phyloP scores from a whole-genome alignment of 2,113 vertebrate species.

The Sylvilagus bachmani region DNA sequence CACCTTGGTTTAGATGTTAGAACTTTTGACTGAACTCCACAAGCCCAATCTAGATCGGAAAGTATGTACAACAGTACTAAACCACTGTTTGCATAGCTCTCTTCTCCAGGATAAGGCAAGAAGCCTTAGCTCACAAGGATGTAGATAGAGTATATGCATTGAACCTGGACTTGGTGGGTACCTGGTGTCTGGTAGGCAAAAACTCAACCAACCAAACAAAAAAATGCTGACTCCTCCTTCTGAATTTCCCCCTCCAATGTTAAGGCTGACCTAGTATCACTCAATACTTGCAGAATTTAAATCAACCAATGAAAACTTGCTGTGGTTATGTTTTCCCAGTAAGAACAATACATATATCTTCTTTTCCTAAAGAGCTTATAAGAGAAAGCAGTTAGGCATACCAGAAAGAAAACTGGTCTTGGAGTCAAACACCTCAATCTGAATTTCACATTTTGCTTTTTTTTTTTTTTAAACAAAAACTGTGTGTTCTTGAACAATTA shows the following conservation, averaged over 20 bases:
- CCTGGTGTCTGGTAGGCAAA: background rate
- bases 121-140: background rate
- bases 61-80: background rate
- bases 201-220: background rate
- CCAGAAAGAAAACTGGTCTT: conserved; percentile 33
- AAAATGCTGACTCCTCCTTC: background rate
- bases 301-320: conserved; percentile 7
- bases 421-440: conserved; percentile 21
- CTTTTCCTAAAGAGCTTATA: background rate
- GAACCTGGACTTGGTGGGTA: background rate
- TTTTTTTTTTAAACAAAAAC: conserved; percentile 55
- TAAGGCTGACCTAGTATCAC: background rate
- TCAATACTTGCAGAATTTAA: background rate
- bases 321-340: background rate
- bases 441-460: conserved; percentile 56
- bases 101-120: background rate
- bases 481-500: conserved; percentile 50
- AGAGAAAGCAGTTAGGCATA: conserved; percentile 38
- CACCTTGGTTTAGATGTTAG: background rate
- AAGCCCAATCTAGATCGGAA: background rate
- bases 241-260: background rate
- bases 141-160: background rate
- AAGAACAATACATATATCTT: background rate
- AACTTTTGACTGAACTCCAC: background rate
- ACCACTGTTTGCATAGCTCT: background rate